These are phyloP conservation scores for Meghimatium bilineatum DNA, from an alignment of 2,888 invertebrate genomes.

Conservation along the genomic window DNA sequence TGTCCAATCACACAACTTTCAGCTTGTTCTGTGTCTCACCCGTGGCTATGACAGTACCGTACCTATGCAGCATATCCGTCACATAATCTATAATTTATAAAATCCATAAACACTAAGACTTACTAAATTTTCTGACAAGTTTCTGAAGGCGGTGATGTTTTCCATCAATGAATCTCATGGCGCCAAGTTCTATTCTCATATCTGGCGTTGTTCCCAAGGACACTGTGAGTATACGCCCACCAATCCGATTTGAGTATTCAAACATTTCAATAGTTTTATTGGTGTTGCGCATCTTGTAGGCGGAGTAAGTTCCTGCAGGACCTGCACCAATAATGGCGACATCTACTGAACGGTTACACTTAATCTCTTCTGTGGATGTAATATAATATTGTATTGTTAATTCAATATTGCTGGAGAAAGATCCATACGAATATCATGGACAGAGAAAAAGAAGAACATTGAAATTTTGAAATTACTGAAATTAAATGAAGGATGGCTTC, in stretches of 20 bases:
- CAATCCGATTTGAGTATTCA: constrained; percentile 36
- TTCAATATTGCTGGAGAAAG: too few species aligned
- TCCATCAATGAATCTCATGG: not conserved
- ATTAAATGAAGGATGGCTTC: too few species aligned
- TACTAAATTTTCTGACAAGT: constrained; percentile 17
- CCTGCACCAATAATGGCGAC: constrained; percentile 40
- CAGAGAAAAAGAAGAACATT: too few species aligned
- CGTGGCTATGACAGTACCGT: too few species aligned
- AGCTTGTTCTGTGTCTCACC: too few species aligned
- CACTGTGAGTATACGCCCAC: constrained; percentile 8
- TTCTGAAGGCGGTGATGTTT: not conserved
- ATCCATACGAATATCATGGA: too few species aligned
- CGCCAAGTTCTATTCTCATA: constrained; percentile 3
- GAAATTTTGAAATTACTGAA: too few species aligned
- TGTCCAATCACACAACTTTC: too few species aligned
- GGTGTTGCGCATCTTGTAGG: constrained; percentile 28
- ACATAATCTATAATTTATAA: too few species aligned
- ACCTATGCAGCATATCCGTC: too few species aligned
- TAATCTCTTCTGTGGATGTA: not conserved
- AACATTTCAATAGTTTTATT: constrained; percentile 10
- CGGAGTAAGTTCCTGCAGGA: constrained; percentile 21
- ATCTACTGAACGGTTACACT: constrained; percentile 22
- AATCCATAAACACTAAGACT: too few species aligned
- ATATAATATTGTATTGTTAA: too few species aligned
- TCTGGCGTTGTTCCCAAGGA: not conserved